These are phyloP conservation scores for Tarsius wallacei DNA, from an alignment of 2,797 vertebrate genomes.

Conservation along the genomic window DNA sequence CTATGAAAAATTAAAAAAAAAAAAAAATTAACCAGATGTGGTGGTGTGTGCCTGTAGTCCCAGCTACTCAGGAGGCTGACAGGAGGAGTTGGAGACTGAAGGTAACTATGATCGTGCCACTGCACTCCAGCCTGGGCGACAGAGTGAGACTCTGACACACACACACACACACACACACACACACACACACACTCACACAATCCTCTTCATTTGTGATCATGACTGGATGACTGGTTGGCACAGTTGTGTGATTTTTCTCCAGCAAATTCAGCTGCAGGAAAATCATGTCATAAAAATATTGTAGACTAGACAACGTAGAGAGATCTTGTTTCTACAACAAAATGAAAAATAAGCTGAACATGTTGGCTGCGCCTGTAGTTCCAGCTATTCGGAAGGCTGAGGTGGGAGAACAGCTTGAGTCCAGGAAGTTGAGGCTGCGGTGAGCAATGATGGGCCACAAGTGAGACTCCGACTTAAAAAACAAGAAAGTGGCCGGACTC, in stretches of 20 bases:
- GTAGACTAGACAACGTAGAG: not conserved
- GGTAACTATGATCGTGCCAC: too few relatives aligned
- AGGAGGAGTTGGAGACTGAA: too few relatives aligned
- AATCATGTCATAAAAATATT: not conserved
- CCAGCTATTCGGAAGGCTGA: not conserved
- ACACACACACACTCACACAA: not conserved
- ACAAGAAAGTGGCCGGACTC: too few relatives aligned
- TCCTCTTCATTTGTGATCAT: not conserved
- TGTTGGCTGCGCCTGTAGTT: not conserved
- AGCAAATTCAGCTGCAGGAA: slow-evolving; percentile 1
- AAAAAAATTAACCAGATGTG: too few relatives aligned
- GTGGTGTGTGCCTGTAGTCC: too few relatives aligned
- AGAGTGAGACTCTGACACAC: too few relatives aligned
- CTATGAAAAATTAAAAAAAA: too few relatives aligned
- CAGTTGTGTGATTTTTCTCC: not conserved
- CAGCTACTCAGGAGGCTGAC: too few relatives aligned
- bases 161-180: too few relatives aligned
- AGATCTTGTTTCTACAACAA: not conserved
- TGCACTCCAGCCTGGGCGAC: too few relatives aligned
- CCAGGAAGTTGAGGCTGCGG: not conserved
- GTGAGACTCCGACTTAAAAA: not conserved
- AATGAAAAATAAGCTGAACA: not conserved
- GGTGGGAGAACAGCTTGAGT: not conserved
- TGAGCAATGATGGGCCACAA: not conserved
- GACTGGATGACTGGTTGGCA: not conserved